Percentiles rank a stretch among this genome's conserved stretches.
Evolutionary conservation across 2,113 vertebrate genomes (phyloP).

Genomic region (Cranoglanis bouderius): DNA sequence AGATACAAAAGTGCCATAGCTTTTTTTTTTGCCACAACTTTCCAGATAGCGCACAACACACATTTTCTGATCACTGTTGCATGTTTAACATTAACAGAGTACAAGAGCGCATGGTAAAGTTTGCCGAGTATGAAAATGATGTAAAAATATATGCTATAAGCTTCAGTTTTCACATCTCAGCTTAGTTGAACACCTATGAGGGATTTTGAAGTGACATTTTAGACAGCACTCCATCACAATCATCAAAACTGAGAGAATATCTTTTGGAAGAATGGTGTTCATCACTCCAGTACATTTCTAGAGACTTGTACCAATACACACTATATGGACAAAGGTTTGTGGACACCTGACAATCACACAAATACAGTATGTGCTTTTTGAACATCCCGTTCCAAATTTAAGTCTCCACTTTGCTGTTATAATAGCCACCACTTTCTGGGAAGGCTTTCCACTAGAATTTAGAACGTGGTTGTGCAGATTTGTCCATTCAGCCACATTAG

Average conservation of each 20-base stretch:
- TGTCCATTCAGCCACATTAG: background rate
- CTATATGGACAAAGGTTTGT: background rate
- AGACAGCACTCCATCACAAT: too few species aligned
- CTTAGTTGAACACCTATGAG: background rate
- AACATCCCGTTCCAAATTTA: background rate
- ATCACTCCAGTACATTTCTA: background rate
- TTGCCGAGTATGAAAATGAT: background rate
- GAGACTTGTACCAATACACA: background rate
- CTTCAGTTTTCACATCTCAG: background rate
- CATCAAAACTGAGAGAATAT: background rate
- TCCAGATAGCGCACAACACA: background rate
- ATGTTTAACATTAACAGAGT: background rate
- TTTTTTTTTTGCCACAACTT: background rate
- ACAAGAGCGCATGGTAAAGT: background rate
- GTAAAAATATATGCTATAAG: too few species aligned
- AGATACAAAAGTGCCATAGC: background rate
- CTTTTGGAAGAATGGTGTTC: background rate
- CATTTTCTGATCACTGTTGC: background rate
- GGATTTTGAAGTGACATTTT: background rate
- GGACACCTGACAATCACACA: background rate
- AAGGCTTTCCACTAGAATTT: background rate
- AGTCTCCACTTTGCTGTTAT: background rate
- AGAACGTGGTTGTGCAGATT: background rate
- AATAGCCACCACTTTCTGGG: background rate
- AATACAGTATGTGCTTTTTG: background rate